These are phyloP conservation scores for Trissonchulus latispiculum DNA, from an alignment of 2,888 invertebrate species.

Conservation along the genomic window DNA sequence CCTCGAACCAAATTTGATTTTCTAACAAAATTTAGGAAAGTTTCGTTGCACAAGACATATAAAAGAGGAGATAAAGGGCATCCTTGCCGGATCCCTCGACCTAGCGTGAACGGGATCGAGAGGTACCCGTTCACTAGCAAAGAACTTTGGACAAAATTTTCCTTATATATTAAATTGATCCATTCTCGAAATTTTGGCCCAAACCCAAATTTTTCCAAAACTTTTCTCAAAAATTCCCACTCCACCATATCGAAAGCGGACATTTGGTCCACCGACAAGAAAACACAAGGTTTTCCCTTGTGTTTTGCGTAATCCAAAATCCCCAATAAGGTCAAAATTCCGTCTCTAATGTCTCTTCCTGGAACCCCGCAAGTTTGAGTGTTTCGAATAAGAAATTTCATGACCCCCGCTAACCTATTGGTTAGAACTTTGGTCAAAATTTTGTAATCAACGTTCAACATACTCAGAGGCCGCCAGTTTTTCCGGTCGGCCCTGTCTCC, in stretches of 20 bases:
- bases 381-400: background rate
- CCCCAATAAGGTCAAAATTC: background rate
- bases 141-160: background rate
- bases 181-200: background rate
- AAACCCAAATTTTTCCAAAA: background rate
- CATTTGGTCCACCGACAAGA: background rate
- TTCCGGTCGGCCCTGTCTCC: background rate
- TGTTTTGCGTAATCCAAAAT: background rate
- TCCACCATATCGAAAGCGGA: slow-evolving; percentile 2
- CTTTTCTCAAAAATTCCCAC: background rate
- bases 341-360: slow-evolving; percentile 5
- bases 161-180: background rate
- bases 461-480: background rate
- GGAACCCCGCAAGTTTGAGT: background rate
- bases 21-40: background rate
- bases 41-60: slow-evolving; percentile 1
- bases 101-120: background rate
- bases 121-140: background rate
- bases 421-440: background rate
- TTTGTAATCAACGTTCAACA: slow-evolving; percentile 1
- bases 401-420: background rate
- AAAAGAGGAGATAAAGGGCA: background rate
- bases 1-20: background rate
- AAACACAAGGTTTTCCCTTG: background rate
- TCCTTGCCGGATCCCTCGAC: background rate